Base-by-base conservation (phyloP, 2,888 invertebrate genomes). In the Xiphydria camelus region DNA sequence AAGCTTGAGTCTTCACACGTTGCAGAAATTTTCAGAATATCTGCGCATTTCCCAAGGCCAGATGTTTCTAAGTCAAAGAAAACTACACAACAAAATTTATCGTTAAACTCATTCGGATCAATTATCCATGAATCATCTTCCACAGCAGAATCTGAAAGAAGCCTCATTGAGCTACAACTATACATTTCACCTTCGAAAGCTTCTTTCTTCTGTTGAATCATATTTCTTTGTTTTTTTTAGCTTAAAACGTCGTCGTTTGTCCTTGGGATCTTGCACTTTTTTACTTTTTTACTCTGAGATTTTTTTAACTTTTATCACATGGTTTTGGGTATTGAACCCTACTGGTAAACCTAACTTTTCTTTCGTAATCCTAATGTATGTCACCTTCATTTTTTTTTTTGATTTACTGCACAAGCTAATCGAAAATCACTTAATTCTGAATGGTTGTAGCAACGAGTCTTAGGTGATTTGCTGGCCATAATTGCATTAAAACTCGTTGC, bases 21-120 rank as follows among this genome's bases (percentile, higher is more conserved):
- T 4, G 49, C 45, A 10, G 47, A 45, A 21, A 54, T 54, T 29
- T 51, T 47, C 19, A 49, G 10, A 9, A 54, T 45, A 18, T 54
- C 47, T 6, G 33, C 38, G 4, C 26, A 21, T 14, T 29, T 32
- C 10, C 19, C 34, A 17, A 53, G n/a, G n/a, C n/a, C n/a, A n/a
- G n/a, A n/a, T n/a, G n/a, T n/a, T n/a, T n/a, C n/a, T n/a, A n/a
- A n/a, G n/a, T n/a, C n/a, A n/a, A n/a, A n/a, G n/a, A n/a, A n/a
- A n/a, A n/a, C n/a, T n/a, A n/a, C n/a, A n/a, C n/a, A n/a, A n/a
- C n/a, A n/a, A n/a, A n/a, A n/a, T n/a, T n/a, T n/a, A n/a, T n/a
- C n/a, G n/a, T n/a, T 18, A 2, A 21, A 26, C 9, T 33, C n/a
- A 7, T 21, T 44, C 10, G 23, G 32, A 36, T 26, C 39, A 34